Conservation (phyloP, 2,888 invertebrate genomes). For the Apoda limacodes region DNA sequence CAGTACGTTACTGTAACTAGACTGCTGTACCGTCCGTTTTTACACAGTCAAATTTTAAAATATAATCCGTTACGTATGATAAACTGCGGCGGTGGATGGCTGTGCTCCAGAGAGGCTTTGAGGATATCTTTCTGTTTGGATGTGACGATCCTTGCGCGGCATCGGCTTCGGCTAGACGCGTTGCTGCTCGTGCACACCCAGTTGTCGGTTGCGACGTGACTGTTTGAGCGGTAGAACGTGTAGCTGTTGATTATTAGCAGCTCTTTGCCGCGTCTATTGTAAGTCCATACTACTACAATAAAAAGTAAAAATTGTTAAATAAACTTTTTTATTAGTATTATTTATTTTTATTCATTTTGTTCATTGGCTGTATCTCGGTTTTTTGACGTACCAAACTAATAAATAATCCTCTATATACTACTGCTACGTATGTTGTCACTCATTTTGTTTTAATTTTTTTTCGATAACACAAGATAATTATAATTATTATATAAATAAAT, state of each 20-base stretch:
- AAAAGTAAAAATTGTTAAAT: slow-evolving; percentile 15
- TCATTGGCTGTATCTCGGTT: no score
- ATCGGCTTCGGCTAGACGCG: no score
- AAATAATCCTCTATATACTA: no score
- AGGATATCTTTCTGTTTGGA: slow-evolving; percentile 1
- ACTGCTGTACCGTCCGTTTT: no score
- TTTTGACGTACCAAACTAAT: no score
- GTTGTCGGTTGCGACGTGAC: background rate
- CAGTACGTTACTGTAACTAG: no score
- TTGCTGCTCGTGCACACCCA: slow-evolving; percentile 9
- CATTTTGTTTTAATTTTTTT: no score
- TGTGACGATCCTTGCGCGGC: slow-evolving; percentile 6
- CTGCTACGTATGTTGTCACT: no score
- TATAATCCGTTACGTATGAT: slow-evolving; percentile 3
- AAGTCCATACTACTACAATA: slow-evolving; percentile 13
- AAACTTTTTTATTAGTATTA: slow-evolving; percentile 13
- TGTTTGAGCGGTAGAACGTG: slow-evolving; percentile 6
- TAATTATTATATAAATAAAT: no score
- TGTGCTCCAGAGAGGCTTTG: background rate
- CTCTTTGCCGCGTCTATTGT: slow-evolving; percentile 5
- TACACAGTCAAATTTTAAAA: no score
- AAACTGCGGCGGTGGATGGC: slow-evolving; percentile 2
- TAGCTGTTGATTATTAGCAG: slow-evolving; percentile 7
- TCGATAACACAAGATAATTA: no score
- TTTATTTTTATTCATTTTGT: slow-evolving; percentile 17